These are phyloP conservation scores for Phalera bucephala DNA, from an alignment of 2,888 invertebrate genomes.

Conservation along the genomic window DNA sequence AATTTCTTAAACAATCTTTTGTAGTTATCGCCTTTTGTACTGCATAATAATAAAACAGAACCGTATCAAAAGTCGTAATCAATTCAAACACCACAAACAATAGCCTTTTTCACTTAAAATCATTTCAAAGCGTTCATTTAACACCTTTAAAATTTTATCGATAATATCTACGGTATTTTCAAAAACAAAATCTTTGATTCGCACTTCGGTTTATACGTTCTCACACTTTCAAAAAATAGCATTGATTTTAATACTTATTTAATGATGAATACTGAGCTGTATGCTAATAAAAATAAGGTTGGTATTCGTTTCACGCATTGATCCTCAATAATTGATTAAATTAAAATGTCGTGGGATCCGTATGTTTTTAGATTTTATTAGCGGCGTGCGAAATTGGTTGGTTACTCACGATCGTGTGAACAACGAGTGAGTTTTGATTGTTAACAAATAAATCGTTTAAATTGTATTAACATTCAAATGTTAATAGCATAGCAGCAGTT, in stretches of 20 bases:
- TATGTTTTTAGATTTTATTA: slow-evolving; percentile 18
- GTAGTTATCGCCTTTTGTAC: no score
- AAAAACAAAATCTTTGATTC: slow-evolving; percentile 16
- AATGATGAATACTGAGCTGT: slow-evolving; percentile 4
- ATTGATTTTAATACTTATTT: slow-evolving; percentile 6
- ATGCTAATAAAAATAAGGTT: fast-evolving
- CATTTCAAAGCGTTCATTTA: slow-evolving; percentile 13
- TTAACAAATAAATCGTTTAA: no score
- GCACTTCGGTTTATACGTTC: slow-evolving; percentile 26
- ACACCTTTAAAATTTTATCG: slow-evolving; percentile 25
- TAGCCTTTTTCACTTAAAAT: no score
- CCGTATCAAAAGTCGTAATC: no score
- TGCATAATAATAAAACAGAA: no score
- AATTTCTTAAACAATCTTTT: no score
- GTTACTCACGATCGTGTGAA: slow-evolving; percentile 7
- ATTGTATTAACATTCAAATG: no score
- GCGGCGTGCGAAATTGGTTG: slow-evolving; percentile 13
- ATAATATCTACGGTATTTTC: slow-evolving; percentile 12
- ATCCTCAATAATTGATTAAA: slow-evolving; percentile 17
- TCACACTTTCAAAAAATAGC: slow-evolving; percentile 18
- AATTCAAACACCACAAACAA: no score
- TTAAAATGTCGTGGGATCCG: slow-evolving; percentile 19
- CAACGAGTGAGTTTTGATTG: no score
- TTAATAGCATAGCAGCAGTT: no score
- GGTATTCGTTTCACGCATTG: background rate